Conservation (phyloP, 2,113 vertebrate genomes). For the Asarcornis scutulata region DNA sequence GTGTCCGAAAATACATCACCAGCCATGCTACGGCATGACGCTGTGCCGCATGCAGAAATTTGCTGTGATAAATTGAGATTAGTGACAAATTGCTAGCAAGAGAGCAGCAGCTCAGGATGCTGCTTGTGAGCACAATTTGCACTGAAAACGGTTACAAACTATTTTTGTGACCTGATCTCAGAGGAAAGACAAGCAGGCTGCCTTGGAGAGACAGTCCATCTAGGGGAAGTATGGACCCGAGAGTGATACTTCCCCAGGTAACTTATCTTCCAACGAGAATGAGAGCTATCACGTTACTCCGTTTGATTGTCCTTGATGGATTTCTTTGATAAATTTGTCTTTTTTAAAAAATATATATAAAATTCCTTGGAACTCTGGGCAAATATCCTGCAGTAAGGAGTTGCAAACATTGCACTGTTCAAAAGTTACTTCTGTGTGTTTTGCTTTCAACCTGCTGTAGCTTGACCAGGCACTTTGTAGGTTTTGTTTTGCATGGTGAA, state of each 20-base stretch:
- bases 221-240: rapidly evolving
- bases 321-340: neutral
- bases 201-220: neutral
- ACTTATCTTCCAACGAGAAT: neutral
- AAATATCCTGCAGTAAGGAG: conserved; percentile 42
- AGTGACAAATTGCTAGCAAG: rapidly evolving
- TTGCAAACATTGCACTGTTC: neutral
- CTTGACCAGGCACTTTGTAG: neutral
- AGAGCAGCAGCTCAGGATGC: neutral
- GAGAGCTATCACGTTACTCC: neutral
- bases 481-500: rapidly evolving
- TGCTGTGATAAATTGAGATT: rapidly evolving
- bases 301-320: rapidly evolving
- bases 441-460: neutral
- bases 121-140: neutral
- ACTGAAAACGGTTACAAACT: neutral
- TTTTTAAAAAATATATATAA: rapidly evolving
- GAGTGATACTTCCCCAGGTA: neutral
- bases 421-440: rapidly evolving
- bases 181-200: neutral
- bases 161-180: rapidly evolving
- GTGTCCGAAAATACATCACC: rapidly evolving
- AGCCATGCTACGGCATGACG: neutral
- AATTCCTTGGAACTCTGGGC: conserved; percentile 32
- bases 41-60: neutral